A percentile compares a stretch with the other conserved stretches of the same genome.
Evolutionary conservation across 1,140 invertebrate genomes (phyloP).

Genomic region (Papilio helenus): DNA sequence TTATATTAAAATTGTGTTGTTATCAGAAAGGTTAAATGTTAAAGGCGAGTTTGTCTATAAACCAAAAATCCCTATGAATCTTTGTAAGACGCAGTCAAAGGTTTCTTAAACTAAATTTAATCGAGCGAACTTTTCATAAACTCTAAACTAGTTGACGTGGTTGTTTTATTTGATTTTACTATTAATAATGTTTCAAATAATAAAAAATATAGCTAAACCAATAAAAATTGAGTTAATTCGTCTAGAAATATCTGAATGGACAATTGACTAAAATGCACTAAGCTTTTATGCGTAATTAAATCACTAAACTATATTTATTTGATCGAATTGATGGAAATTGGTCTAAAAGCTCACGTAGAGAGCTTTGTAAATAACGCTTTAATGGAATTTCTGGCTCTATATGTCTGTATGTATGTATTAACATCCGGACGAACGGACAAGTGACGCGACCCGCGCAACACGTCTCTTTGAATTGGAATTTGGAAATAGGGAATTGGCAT

Average conservation of each 20-base stretch:
- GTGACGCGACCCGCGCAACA: constrained; percentile 51
- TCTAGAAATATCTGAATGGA: too few species aligned
- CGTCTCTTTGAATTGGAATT: constrained; percentile 61
- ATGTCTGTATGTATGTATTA: constrained; percentile 49
- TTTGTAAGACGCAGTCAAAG: too few species aligned
- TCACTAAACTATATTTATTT: constrained; percentile 30
- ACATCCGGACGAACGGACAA: constrained; percentile 47
- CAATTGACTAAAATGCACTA: neutral
- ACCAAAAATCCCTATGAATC: too few species aligned
- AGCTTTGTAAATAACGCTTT: constrained; percentile 72
- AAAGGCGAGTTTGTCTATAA: neutral
- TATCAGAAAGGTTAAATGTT: neutral
- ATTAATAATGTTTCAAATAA: too few species aligned
- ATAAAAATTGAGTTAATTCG: too few species aligned
- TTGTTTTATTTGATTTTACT: too few species aligned
- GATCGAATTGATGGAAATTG: constrained; percentile 64
- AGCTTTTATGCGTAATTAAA: neutral
- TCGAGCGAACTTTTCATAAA: too few species aligned
- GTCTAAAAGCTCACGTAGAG: constrained; percentile 63
- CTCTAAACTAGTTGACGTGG: too few species aligned
- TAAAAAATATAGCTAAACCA: too few species aligned
- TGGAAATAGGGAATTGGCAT: constrained; percentile 63
- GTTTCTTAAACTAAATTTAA: too few species aligned
- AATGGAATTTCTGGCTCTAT: constrained; percentile 72
- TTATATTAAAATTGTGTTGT: neutral